phyloP scores from a whole-genome alignment of 2,797 vertebrate genomes.

The Lagocephalus sceleratus region DNA sequence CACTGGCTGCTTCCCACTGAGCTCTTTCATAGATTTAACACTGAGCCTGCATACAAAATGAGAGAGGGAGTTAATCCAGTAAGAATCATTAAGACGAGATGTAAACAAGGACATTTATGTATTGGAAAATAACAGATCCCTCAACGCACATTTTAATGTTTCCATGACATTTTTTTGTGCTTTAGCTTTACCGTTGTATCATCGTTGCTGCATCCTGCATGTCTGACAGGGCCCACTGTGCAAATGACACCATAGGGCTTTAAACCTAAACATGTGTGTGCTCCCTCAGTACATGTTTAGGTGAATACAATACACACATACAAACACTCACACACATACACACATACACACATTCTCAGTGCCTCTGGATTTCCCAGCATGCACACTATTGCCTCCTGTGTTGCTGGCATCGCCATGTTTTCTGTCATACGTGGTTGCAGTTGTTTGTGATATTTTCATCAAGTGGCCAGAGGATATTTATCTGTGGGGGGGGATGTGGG shows the following conservation, averaged over 20 bases:
- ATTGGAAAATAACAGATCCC: background rate
- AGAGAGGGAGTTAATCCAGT: slow-evolving; percentile 44
- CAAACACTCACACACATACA: too few species aligned
- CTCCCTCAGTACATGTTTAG: slow-evolving; percentile 9
- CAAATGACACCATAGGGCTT: slow-evolving; percentile 20
- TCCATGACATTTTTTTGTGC: too few species aligned
- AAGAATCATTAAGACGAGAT: slow-evolving; percentile 25
- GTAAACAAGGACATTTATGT: slow-evolving; percentile 30
- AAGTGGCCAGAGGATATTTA: slow-evolving; percentile 74
- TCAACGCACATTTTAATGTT: background rate
- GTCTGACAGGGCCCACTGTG: slow-evolving; percentile 28
- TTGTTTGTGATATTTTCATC: slow-evolving; percentile 75
- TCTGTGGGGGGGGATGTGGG: too few species aligned
- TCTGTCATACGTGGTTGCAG: slow-evolving; percentile 57
- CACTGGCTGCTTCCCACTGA: slow-evolving; percentile 61
- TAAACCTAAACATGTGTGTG: slow-evolving; percentile 14
- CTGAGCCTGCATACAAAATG: slow-evolving; percentile 46
- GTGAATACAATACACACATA: slow-evolving; percentile 1
- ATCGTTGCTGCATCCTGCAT: slow-evolving; percentile 9
- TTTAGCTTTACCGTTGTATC: slow-evolving; percentile 1
- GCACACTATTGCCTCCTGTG: slow-evolving; percentile 44
- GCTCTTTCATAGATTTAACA: slow-evolving; percentile 55
- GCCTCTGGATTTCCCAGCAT: slow-evolving; percentile 65
- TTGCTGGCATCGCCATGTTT: slow-evolving; percentile 48
- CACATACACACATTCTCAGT: slow-evolving; percentile 24